Evolutionary conservation across 2,888 invertebrate species (phyloP).

Genomic region (Acronicta leporina): DNA sequence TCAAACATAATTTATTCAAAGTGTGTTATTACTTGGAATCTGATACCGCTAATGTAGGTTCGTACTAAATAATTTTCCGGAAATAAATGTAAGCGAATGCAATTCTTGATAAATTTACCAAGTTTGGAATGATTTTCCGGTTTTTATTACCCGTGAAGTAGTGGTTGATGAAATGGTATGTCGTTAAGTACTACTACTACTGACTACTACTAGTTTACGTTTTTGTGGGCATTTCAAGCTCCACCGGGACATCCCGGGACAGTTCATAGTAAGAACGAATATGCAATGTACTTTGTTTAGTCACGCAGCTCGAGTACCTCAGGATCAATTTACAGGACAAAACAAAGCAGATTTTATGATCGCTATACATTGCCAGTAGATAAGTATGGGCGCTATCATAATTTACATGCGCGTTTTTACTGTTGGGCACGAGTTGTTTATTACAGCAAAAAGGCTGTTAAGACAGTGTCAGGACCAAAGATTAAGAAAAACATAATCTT

Average conservation of each 20-base stretch:
- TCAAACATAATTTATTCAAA: too few relatives aligned
- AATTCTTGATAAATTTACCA: too few relatives aligned
- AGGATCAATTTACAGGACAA: conserved; percentile 46
- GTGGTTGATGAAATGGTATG: too few relatives aligned
- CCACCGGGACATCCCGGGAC: not conserved
- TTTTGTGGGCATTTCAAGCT: too few relatives aligned
- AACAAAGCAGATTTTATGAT: conserved; percentile 53
- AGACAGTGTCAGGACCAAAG: conserved; percentile 57
- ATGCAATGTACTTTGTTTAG: conserved; percentile 15
- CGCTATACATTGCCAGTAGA: conserved; percentile 26
- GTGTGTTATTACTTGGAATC: too few relatives aligned
- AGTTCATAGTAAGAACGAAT: conserved; percentile 7
- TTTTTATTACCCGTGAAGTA: too few relatives aligned
- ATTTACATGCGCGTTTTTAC: conserved; percentile 65
- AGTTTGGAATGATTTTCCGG: too few relatives aligned
- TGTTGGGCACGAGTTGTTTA: conserved; percentile 64
- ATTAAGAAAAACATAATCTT: conserved; percentile 60
- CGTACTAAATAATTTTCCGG: too few relatives aligned
- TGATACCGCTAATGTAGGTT: too few relatives aligned
- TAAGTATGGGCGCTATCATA: conserved; percentile 49
- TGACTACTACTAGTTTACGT: too few relatives aligned
- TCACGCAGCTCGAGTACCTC: conserved; percentile 2
- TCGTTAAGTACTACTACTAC: too few relatives aligned
- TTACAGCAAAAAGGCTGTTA: conserved; percentile 66
- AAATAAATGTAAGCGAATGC: too few relatives aligned